Evolutionary conservation across 53 echinoderm and acorn worm genomes (phyloP), one percentile per base, ranked within the genome.

Genomic region (Temnopleurus reevesii): DNA sequence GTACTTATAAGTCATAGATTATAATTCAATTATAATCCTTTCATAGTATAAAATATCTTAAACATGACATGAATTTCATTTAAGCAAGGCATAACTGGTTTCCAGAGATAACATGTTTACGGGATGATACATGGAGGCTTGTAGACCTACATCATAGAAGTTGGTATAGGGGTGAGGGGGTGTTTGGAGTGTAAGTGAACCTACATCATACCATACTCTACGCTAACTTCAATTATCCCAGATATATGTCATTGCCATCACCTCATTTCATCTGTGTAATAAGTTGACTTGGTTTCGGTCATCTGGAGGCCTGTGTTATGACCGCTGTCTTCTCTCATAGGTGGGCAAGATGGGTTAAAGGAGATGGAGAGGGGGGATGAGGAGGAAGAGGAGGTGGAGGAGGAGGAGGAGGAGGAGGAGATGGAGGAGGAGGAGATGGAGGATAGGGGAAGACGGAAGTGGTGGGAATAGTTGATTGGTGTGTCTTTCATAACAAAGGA

Each of bases 201-300:
- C 71, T 43, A n/a, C n/a, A 23, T 43, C 71, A 2, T n/a, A 71
- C 41, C 71, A 18, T 64, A 19, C 65, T 18, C 7, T 6, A 71
- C 41, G 71, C 71, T n/a, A 21, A 71, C 71, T 71, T 41, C 41
- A 71, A 71, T 71, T 71, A 71, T 71, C 38, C 41, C n/a, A 71
- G 71, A 71, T 71, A 19, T 71, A 21, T 71, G 71, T 71, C 71
- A 71, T 12, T 71, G 71, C 41, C 80, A 80, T 51, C 80, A 51
- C 80, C 43, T 80, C 31, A 28, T 31, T 51, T 80, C 80, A 80
- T 80, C 80, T 80, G 80, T 17, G 30, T 80, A n/a, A 80, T n/a
- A 80, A 80, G 24, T 80, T 80, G 5, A 80, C 80, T 71, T 38
- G 36, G n/a, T 19, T 7, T 71, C 36, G 71, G 71, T 71, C 71